Evolutionary conservation across 2,113 vertebrate genomes (phyloP).

Genomic region (Ceyx margarethae): DNA sequence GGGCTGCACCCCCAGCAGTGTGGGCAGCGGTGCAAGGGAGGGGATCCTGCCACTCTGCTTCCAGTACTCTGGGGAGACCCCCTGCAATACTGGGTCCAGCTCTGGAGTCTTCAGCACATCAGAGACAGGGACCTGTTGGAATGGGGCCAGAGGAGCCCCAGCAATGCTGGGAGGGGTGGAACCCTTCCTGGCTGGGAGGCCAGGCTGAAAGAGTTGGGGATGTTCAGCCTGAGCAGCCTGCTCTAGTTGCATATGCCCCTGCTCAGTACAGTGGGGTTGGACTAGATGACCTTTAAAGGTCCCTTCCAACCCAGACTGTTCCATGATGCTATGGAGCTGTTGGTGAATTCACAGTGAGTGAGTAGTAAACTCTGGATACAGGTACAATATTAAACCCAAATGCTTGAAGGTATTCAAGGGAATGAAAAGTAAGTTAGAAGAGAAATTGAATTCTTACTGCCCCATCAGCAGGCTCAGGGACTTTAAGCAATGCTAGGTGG

Average conservation of each 20-base stretch:
- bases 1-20: no score
- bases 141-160: no score
- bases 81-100: no score
- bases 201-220: neutral
- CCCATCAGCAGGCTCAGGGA: neutral
- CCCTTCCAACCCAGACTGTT: neutral
- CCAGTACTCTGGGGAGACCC: neutral
- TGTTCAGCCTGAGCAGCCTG: neutral
- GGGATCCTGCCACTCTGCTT: no score
- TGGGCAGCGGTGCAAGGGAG: no score
- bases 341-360: neutral
- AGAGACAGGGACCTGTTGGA: no score
- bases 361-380: neutral
- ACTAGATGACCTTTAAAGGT: neutral
- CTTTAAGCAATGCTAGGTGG: fast-evolving
- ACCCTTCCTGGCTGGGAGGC: neutral
- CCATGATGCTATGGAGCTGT: neutral
- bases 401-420: neutral
- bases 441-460: neutral
- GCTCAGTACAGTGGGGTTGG: neutral
- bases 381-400: neutral
- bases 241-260: neutral
- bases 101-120: no score
- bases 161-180: no score
- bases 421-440: neutral